Conservation (phyloP, 1,140 invertebrate genomes). For the Dysdera silvatica region DNA sequence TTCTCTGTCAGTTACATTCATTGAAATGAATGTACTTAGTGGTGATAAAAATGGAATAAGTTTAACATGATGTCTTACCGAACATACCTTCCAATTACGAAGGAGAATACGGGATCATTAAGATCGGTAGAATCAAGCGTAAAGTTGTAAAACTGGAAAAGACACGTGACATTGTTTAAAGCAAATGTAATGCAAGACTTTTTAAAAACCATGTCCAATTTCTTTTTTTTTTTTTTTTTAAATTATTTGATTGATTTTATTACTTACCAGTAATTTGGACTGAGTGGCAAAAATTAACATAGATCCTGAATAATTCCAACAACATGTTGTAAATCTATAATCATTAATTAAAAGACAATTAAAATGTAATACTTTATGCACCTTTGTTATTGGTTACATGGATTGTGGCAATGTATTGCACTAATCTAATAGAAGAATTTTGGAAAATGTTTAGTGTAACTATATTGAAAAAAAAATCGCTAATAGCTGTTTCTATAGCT, state of each 20-base stretch:
- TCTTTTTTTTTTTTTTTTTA: not conserved
- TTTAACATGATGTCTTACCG: not conserved
- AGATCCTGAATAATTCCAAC: constrained; percentile 29
- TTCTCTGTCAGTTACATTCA: not conserved
- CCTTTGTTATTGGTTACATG: not conserved
- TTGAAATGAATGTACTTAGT: not conserved
- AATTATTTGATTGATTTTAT: not conserved
- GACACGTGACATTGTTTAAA: not conserved
- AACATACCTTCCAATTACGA: constrained; percentile 25
- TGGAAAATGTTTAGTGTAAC: too few species aligned
- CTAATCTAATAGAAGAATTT: not conserved
- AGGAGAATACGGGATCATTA: constrained; percentile 26
- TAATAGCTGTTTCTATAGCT: too few species aligned
- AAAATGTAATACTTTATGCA: not conserved
- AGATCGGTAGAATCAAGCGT: constrained; percentile 25
- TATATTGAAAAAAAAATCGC: too few species aligned
- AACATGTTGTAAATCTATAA: constrained; percentile 27
- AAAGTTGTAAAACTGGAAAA: constrained; percentile 28
- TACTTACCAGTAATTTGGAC: constrained; percentile 24
- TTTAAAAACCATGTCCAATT: not conserved
- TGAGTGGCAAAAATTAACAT: constrained; percentile 28
- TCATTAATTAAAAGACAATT: not conserved
- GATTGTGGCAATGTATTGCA: not conserved
- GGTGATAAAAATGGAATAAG: not conserved
- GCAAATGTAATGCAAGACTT: not conserved